Evolutionary conservation across 2,113 vertebrate genomes (phyloP).

Genomic region (Pollachius pollachius): DNA sequence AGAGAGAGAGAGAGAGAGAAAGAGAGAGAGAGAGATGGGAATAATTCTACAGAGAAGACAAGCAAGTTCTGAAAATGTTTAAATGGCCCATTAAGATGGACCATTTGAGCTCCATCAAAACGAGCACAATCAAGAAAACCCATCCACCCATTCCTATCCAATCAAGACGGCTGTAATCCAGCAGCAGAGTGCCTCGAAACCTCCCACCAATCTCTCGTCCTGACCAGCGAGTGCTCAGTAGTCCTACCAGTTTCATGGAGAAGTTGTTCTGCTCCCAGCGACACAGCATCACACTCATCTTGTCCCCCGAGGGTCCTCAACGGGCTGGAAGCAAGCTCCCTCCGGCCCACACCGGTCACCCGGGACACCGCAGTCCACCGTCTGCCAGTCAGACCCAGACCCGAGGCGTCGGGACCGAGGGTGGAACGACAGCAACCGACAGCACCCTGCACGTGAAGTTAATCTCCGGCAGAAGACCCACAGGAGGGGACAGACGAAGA

Average conservation of each 20-base stretch:
- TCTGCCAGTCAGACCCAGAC: neutral
- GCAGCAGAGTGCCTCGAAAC: neutral
- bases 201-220: conserved; percentile 14
- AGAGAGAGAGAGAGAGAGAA: too few species aligned
- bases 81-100: too few species aligned
- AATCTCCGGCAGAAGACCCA: neutral
- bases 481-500: too few species aligned
- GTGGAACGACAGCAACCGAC: neutral
- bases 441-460: neutral
- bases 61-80: too few species aligned
- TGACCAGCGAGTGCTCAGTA: conserved; percentile 38
- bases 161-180: neutral
- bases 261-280: conserved; percentile 87
- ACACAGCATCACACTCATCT: conserved; percentile 88
- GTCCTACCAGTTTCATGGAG: conserved; percentile 92
- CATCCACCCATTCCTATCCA: too few species aligned
- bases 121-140: neutral
- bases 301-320: conserved; percentile 24
- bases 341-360: neutral
- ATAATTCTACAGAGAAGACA: too few species aligned
- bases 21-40: too few species aligned
- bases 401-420: neutral
- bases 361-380: neutral
- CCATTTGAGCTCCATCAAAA: neutral
- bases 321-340: neutral